Percentiles rank a stretch among this genome's conserved stretches.
phyloP scores from a whole-genome alignment of 2,888 invertebrate species.

The Schizaphis graminum region DNA sequence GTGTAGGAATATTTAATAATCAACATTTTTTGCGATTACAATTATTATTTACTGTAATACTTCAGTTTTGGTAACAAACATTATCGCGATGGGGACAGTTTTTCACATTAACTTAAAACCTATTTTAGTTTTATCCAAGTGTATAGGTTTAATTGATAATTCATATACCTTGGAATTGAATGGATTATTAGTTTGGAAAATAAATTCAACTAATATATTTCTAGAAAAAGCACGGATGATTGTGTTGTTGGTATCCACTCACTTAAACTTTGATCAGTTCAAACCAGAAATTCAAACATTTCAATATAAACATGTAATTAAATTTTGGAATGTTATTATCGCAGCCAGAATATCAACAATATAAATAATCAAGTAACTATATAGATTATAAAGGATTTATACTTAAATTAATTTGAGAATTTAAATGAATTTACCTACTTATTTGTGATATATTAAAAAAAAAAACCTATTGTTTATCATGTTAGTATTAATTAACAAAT shows the following conservation, averaged over 20 bases:
- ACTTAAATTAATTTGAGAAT: not conserved
- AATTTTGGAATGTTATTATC: not conserved
- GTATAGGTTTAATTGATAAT: not conserved
- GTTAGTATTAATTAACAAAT: not conserved
- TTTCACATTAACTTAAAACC: not conserved
- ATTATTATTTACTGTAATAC: not conserved
- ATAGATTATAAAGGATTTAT: not conserved
- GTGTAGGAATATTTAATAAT: not conserved
- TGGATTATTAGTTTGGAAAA: not conserved
- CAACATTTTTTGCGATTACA: not conserved
- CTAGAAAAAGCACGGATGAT: not conserved
- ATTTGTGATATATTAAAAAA: not conserved
- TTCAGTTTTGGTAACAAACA: not conserved
- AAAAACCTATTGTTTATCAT: not conserved
- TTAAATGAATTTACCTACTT: not conserved
- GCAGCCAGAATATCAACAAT: not conserved
- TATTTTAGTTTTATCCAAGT: not conserved
- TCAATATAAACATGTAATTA: not conserved
- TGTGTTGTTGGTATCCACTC: not conserved
- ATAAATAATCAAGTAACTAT: not conserved
- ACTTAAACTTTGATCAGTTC: not conserved
- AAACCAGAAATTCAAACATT: not conserved
- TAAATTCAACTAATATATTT: not conserved
- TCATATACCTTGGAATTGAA: not conserved
- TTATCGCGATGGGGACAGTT: not conserved